These are phyloP conservation scores for Dasysyrphus albostriatus DNA, from an alignment of 2,888 invertebrate genomes.

Conservation along the genomic window DNA sequence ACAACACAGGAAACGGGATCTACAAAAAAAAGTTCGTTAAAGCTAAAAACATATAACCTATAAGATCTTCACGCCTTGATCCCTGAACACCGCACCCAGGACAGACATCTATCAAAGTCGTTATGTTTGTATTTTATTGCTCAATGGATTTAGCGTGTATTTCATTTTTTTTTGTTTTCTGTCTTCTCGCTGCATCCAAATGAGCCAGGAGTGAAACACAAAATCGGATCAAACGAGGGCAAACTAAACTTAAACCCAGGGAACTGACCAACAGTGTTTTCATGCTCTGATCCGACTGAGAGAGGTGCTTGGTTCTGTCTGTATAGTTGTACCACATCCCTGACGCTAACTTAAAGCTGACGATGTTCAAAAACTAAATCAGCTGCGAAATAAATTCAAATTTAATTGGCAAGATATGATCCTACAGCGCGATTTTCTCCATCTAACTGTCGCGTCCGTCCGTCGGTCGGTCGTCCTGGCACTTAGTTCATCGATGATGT, in stretches of 20 bases:
- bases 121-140: slow-evolving; percentile 73
- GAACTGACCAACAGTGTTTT: slow-evolving; percentile 57
- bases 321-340: not conserved
- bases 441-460: slow-evolving; percentile 43
- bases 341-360: slow-evolving; percentile 35
- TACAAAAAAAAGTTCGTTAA: slow-evolving; percentile 32
- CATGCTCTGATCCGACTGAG: slow-evolving; percentile 45
- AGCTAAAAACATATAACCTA: slow-evolving; percentile 23
- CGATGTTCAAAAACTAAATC: slow-evolving; percentile 76
- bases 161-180: slow-evolving; percentile 1
- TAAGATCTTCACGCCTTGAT: slow-evolving; percentile 50
- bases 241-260: slow-evolving; percentile 33
- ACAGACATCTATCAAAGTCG: slow-evolving; percentile 74
- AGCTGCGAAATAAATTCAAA: slow-evolving; percentile 82
- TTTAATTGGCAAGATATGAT: slow-evolving; percentile 83
- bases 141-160: slow-evolving; percentile 61
- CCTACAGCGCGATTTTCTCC: slow-evolving; percentile 74
- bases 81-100: slow-evolving; percentile 21
- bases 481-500: slow-evolving; percentile 60
- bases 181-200: slow-evolving; percentile 51
- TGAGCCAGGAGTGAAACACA: slow-evolving; percentile 58
- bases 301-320: slow-evolving; percentile 42
- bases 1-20: slow-evolving; percentile 23
- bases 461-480: slow-evolving; percentile 20
- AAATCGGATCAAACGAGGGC: slow-evolving; percentile 63